Evolutionary conservation across 2,797 vertebrate genomes (phyloP).

Genomic region (Silurus lanzhouensis): DNA sequence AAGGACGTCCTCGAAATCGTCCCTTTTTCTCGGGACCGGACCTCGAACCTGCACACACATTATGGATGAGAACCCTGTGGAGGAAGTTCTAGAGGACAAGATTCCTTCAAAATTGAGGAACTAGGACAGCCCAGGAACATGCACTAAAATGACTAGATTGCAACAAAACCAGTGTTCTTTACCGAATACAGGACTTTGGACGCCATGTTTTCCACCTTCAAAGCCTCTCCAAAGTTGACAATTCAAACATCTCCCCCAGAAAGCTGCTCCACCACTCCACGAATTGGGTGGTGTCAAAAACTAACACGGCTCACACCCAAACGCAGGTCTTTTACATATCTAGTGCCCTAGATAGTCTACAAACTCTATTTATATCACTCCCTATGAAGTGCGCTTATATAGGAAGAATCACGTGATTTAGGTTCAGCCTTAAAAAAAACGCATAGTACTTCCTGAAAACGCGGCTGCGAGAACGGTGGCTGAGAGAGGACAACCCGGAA

Average conservation of each 20-base stretch:
- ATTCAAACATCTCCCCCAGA: constrained; percentile 11
- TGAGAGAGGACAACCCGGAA: constrained; percentile 22
- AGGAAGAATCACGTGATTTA: background rate
- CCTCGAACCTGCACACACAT: constrained; percentile 71
- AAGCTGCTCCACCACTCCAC: background rate
- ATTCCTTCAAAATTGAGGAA: no score
- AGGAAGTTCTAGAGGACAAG: no score
- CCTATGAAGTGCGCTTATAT: background rate
- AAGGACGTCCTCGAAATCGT: constrained; percentile 94
- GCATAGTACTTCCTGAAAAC: constrained; percentile 53
- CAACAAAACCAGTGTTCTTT: constrained; percentile 42
- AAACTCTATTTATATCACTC: background rate
- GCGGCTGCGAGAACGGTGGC: constrained; percentile 62
- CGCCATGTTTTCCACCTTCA: constrained; percentile 63
- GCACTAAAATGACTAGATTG: no score
- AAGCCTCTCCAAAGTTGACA: background rate
- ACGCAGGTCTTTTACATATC: accelerated
- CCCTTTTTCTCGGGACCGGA: constrained; percentile 84
- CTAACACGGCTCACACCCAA: background rate
- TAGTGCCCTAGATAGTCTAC: background rate
- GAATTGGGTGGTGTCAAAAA: constrained; percentile 65
- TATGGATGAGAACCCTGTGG: no score
- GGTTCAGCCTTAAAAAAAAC: accelerated
- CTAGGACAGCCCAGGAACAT: no score
- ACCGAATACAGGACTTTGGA: constrained; percentile 69